Evolutionary conservation across 2,113 vertebrate genomes (phyloP).

Genomic region (zebrafish (Danio rerio)): GRCz12tu NC_133181.1:45815501-45816000

Average conservation of each 20-base stretch:
- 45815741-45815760: not conserved
- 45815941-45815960: too few species aligned
- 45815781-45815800: not conserved
- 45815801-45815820: too few species aligned
- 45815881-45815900: too few species aligned
- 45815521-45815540: not conserved
- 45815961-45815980: too few species aligned
- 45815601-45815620: conserved; percentile 21
- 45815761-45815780: too few species aligned
- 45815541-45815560: not conserved
- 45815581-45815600: conserved; percentile 52
- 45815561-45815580: not conserved
- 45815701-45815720: conserved; percentile 40
- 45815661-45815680: not conserved
- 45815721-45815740: conserved; percentile 17
- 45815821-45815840: too few species aligned
- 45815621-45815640: conserved; percentile 2
- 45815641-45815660: not conserved
- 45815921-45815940: too few species aligned
- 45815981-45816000: too few species aligned
- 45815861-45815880: too few species aligned
- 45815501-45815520: not conserved
- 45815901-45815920: too few species aligned
- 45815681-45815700: not conserved
- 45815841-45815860: too few species aligned